phyloP scores from a whole-genome alignment of 1,140 invertebrate species.

The Neodiprion pinetum region DNA sequence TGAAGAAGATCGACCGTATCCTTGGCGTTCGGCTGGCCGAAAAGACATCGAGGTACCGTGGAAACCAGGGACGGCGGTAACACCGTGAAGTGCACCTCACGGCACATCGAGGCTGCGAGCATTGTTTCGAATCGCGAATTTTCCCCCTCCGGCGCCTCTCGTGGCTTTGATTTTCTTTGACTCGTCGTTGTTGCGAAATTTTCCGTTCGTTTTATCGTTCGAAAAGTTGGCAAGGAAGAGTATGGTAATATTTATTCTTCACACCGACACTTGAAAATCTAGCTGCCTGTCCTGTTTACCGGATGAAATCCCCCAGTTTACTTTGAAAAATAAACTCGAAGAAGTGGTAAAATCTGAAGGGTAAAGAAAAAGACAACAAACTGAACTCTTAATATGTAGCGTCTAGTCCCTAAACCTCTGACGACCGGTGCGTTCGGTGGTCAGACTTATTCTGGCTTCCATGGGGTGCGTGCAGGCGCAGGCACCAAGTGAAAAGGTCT shows the following conservation, averaged over 20 bases:
- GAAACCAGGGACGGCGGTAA: constrained; percentile 43
- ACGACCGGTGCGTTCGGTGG: constrained; percentile 32
- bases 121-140: constrained; percentile 34
- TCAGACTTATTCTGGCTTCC: constrained; percentile 41
- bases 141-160: background rate
- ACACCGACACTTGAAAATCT: constrained; percentile 10
- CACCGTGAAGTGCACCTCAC: constrained; percentile 51
- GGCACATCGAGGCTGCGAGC: constrained; percentile 52
- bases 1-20: constrained; percentile 54
- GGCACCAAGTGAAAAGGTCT: background rate
- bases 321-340: too few species aligned
- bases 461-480: background rate
- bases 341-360: too few species aligned
- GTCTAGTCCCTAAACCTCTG: background rate
- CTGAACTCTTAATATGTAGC: too few species aligned
- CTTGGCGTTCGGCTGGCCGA: constrained; percentile 50
- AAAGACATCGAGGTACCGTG: constrained; percentile 53
- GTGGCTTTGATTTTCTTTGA: background rate
- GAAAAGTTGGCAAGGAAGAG: background rate
- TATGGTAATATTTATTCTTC: background rate
- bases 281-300: background rate
- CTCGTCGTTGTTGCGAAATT: background rate
- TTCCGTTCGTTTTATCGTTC: background rate
- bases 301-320: too few species aligned
- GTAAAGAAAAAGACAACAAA: too few species aligned